A percentile compares a stretch with the other conserved stretches of the same genome.
phyloP scores from a whole-genome alignment of 53 echinoderm and acorn worm species.

The Holothuria scabra region DNA sequence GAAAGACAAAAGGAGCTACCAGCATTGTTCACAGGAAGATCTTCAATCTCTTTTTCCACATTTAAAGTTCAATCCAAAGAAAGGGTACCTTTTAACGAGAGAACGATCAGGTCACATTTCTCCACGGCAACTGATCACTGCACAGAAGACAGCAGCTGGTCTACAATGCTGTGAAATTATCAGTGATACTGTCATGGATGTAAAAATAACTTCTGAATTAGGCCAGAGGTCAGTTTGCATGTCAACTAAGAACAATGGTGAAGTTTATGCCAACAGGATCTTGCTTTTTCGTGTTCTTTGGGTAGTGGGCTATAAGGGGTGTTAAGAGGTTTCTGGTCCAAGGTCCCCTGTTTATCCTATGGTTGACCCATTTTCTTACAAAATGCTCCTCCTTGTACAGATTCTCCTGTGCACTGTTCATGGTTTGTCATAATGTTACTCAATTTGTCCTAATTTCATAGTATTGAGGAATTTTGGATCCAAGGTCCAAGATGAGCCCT shows the following conservation, averaged over 20 bases:
- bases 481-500: too few relatives aligned
- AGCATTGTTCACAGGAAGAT: background rate
- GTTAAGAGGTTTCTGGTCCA: too few relatives aligned
- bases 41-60: slow-evolving; percentile 13
- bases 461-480: too few relatives aligned
- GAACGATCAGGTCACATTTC: slow-evolving; percentile 68
- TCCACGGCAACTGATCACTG: slow-evolving; percentile 63
- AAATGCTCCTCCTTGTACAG: too few relatives aligned
- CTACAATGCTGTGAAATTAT: slow-evolving; percentile 66
- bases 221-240: background rate
- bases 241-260: background rate
- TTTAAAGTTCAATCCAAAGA: background rate
- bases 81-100: background rate
- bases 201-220: background rate
- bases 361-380: too few relatives aligned
- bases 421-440: too few relatives aligned
- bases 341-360: too few relatives aligned
- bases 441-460: too few relatives aligned
- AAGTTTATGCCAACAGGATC: slow-evolving; percentile 58
- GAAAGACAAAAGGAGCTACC: background rate
- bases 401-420: too few relatives aligned
- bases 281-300: too few relatives aligned
- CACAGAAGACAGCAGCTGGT: slow-evolving; percentile 67
- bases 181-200: slow-evolving; percentile 54
- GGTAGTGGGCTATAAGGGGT: too few relatives aligned